Conservation (phyloP, 2,888 invertebrate genomes). For the Drosophila meridionalis region DNA sequence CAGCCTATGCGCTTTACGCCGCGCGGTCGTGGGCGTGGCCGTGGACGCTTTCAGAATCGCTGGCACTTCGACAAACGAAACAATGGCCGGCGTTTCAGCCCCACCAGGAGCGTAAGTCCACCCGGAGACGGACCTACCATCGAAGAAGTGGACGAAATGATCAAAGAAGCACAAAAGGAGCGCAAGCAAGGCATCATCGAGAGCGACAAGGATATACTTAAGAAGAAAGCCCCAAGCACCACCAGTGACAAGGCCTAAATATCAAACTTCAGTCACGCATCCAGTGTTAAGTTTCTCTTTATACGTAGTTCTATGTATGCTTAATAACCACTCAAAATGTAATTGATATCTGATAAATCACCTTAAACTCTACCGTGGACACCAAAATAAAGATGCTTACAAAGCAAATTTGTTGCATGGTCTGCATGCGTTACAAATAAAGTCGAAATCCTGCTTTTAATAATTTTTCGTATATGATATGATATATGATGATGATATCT, state of each 20-base stretch:
- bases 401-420: constrained; percentile 50
- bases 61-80: constrained; percentile 46
- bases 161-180: constrained; percentile 87
- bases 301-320: constrained; percentile 40
- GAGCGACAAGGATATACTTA: constrained; percentile 86
- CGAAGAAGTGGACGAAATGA: constrained; percentile 87
- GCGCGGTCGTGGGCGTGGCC: constrained; percentile 78
- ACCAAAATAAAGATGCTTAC: constrained; percentile 66
- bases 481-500: not conserved
- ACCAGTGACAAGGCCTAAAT: constrained; percentile 34
- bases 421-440: constrained; percentile 27
- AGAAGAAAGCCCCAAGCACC: constrained; percentile 62
- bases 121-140: constrained; percentile 81
- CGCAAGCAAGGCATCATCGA: constrained; percentile 87
- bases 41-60: constrained; percentile 45
- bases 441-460: not conserved
- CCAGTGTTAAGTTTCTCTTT: constrained; percentile 51
- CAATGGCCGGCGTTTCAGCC: constrained; percentile 60
- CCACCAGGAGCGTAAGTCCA: constrained; percentile 85
- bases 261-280: constrained; percentile 12
- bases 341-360: constrained; percentile 24
- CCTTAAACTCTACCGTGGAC: constrained; percentile 14
- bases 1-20: constrained; percentile 83
- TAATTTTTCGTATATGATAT: not conserved
- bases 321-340: constrained; percentile 38